These are phyloP conservation scores for Plebejus argus DNA, from an alignment of 2,888 invertebrate genomes.

Conservation along the genomic window DNA sequence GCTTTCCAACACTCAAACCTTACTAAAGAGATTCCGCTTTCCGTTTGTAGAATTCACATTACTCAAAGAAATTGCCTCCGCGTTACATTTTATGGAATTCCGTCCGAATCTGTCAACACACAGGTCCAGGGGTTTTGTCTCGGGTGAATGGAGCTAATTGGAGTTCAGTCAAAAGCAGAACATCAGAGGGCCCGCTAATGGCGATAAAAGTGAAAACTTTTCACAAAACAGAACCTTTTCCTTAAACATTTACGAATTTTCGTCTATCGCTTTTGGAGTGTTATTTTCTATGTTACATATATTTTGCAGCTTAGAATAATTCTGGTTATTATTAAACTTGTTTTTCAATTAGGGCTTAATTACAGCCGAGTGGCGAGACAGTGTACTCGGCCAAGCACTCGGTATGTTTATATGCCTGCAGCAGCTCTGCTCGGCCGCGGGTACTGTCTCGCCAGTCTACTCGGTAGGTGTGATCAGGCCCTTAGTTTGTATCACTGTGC, in stretches of 20 bases:
- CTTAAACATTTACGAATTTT: background rate
- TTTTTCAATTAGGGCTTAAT: background rate
- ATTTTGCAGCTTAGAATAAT: background rate
- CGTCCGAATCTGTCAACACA: conserved; percentile 28
- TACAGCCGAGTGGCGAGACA: too few relatives aligned
- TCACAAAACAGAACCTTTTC: conserved; percentile 10
- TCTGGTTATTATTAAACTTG: background rate
- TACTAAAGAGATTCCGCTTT: background rate
- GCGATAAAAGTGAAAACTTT: conserved; percentile 20
- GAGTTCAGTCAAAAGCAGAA: conserved; percentile 45
- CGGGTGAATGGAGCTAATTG: conserved; percentile 46
- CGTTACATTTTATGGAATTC: conserved; percentile 12
- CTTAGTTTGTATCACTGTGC: too few relatives aligned
- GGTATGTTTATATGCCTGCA: too few relatives aligned
- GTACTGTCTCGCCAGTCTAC: too few relatives aligned
- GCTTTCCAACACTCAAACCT: background rate
- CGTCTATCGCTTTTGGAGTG: background rate
- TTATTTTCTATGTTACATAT: background rate
- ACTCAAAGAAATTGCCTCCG: conserved; percentile 13
- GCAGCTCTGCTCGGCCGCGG: too few relatives aligned
- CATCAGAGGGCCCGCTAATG: conserved; percentile 32
- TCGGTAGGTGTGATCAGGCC: too few relatives aligned
- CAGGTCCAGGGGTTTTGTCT: conserved; percentile 41
- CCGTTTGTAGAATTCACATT: background rate
- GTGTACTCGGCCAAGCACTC: too few relatives aligned